Conservation (phyloP, 2,797 vertebrate genomes). For the Tragelaphus eurycerus region DNA sequence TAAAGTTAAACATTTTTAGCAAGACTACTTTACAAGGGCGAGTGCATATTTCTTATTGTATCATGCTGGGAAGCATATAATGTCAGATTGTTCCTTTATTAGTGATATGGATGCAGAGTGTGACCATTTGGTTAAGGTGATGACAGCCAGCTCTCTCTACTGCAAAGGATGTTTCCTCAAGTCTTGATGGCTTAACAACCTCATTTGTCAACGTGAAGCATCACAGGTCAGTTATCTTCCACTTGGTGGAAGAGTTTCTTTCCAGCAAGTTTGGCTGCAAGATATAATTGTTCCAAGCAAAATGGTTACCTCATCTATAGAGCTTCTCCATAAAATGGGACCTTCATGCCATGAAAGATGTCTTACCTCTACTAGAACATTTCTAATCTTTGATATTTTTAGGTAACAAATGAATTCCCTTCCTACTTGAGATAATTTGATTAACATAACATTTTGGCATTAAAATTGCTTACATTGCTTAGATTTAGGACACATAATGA, state of each 20-base stretch:
- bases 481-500: not conserved
- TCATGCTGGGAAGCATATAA: not conserved
- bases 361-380: not conserved
- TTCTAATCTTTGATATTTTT: not conserved
- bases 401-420: not conserved
- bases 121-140: not conserved
- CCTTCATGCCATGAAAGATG: not conserved
- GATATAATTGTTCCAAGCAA: slow-evolving; percentile 6
- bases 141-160: not conserved
- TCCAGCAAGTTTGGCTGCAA: not conserved
- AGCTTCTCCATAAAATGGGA: not conserved
- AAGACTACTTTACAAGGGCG: not conserved
- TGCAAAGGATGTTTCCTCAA: not conserved
- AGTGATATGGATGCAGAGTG: not conserved
- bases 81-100: not conserved
- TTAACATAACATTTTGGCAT: not conserved
- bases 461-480: not conserved
- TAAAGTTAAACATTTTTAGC: not conserved
- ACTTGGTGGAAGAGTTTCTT: slow-evolving; percentile 20
- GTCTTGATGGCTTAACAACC: not conserved
- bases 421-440: slow-evolving; percentile 6
- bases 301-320: not conserved
- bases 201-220: slow-evolving; percentile 18
- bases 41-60: not conserved
- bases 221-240: not conserved